Evolutionary conservation across 1,140 invertebrate species (phyloP), one percentile per base, ranked within the genome.

Genomic region (Macrostomum lignano): DNA sequence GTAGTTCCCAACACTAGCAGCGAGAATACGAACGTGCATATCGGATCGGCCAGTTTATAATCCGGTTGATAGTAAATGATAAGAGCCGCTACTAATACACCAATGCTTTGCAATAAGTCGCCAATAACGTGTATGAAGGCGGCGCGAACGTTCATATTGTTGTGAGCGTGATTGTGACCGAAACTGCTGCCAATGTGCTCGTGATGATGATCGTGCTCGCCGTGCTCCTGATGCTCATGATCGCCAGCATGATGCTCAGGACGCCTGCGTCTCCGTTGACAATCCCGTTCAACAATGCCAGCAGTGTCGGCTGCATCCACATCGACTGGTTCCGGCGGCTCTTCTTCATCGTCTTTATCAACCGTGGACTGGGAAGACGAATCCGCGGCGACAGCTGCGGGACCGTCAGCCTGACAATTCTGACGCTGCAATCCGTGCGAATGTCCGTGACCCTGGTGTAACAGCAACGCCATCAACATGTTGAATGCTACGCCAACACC

Each of bases 121-220:
- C 86, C 86, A 23, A 96, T 49, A 15, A 94, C 84, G 55, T 96
- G 88, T 38, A 96, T 84, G 51, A 82, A 79, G n/a, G 88, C 88
- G 3, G 88, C 88, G 38, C 81, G 62, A 5, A 94, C 78, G 56
- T 93, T 94, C 42, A 96, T 81, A 51, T 91, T n/a, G n/a, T n/a
- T n/a, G n/a, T n/a, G n/a, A n/a, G n/a, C n/a, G n/a, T n/a, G n/a
- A n/a, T n/a, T n/a, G n/a, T n/a, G n/a, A n/a, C n/a, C n/a, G n/a
- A n/a, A n/a, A n/a, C n/a, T n/a, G n/a, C n/a, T n/a, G n/a, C n/a
- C n/a, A n/a, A n/a, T n/a, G n/a, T n/a, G n/a, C n/a, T n/a, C n/a
- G n/a, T n/a, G n/a, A n/a, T n/a, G n/a, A n/a, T n/a, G n/a, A n/a
- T n/a, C n/a, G n/a, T n/a, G n/a, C n/a, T n/a, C n/a, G n/a, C n/a